phyloP scores from a whole-genome alignment of 2,888 invertebrate species.

The Invenusta paracnida region DNA sequence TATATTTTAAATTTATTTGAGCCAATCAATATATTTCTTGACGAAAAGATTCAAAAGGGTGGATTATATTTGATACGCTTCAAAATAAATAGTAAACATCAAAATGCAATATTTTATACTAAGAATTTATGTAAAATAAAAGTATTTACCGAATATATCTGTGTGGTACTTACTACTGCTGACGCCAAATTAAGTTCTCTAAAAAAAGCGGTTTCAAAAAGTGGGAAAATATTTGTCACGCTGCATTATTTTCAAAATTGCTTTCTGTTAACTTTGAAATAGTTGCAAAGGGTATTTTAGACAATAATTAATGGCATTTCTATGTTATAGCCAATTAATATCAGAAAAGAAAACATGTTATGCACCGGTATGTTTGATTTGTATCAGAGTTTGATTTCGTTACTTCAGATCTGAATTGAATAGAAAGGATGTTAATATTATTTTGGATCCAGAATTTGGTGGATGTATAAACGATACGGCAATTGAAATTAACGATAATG shows the following conservation, averaged over 20 bases:
- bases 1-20: no score
- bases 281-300: neutral
- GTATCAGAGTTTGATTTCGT: neutral
- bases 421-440: neutral
- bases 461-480: neutral
- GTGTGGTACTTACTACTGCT: no score
- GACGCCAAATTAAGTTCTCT: neutral
- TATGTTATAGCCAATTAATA: neutral
- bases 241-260: neutral
- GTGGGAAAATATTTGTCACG: neutral
- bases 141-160: no score
- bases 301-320: neutral
- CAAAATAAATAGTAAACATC: no score
- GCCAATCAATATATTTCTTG: no score
- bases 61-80: no score
- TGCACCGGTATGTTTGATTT: neutral
- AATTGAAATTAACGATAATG: neutral
- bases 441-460: constrained; percentile 15
- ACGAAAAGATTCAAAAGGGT: no score
- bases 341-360: neutral
- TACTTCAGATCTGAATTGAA: neutral
- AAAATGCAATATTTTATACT: no score
- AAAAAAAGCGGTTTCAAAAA: neutral
- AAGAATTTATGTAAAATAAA: no score
- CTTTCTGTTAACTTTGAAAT: neutral